These are phyloP conservation scores for Drosophila kohkoa DNA, from an alignment of 1,140 invertebrate species.

Conservation along the genomic window DNA sequence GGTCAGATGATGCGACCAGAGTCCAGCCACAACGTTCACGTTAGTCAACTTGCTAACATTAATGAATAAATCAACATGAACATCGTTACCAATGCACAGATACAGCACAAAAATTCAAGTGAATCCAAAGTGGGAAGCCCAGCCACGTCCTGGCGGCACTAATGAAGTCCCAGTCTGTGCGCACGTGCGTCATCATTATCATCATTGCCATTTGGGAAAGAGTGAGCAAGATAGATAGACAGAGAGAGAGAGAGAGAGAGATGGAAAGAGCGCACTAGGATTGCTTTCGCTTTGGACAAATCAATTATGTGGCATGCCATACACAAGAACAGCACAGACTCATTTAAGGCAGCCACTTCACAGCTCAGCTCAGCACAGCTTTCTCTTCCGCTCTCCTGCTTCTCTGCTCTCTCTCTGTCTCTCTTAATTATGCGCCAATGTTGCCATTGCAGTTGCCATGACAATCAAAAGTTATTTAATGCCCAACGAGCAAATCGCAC, in stretches of 20 bases:
- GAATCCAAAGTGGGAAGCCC: conserved; percentile 40
- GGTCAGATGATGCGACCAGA: conserved; percentile 27
- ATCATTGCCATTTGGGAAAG: conserved; percentile 24
- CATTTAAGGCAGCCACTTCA: conserved; percentile 20
- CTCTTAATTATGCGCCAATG: conserved; percentile 66
- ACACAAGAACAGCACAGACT: conserved; percentile 17
- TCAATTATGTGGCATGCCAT: conserved; percentile 60
- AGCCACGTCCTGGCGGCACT: conserved; percentile 50
- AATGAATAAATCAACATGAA: conserved; percentile 74
- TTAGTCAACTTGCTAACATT: conserved; percentile 55
- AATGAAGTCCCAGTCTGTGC: conserved; percentile 55
- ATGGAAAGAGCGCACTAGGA: conserved; percentile 18
- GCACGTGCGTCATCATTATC: conserved; percentile 64
- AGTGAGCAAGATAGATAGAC: neutral
- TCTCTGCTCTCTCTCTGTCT: neutral
- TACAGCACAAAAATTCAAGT: conserved; percentile 28
- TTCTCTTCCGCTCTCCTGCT: neutral
- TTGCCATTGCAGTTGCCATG: conserved; percentile 69
- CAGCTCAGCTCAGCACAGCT: neutral
- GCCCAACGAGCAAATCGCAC: conserved; percentile 61
- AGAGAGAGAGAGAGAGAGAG: too few species aligned
- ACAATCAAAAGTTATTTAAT: conserved; percentile 74
- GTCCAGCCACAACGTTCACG: neutral
- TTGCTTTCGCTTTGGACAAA: conserved; percentile 61
- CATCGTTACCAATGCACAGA: conserved; percentile 40